These are phyloP conservation scores for Phrynocephalus versicolor DNA, from an alignment of 2,113 vertebrate species.

Conservation along the genomic window DNA sequence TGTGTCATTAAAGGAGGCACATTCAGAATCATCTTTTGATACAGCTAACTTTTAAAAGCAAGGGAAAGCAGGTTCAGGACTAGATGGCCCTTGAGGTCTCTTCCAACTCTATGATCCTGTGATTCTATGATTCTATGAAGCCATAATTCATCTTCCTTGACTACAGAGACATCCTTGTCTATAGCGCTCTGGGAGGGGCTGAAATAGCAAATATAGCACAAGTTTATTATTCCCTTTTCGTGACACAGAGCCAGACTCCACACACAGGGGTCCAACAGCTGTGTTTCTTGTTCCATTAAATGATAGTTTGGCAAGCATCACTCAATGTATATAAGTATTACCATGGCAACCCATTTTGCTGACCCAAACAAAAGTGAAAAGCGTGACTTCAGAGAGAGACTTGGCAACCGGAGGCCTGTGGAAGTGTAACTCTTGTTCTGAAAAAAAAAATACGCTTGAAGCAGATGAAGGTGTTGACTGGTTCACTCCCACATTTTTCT, in stretches of 20 bases:
- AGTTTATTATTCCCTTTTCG: not conserved
- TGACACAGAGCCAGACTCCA: slow-evolving; percentile 13
- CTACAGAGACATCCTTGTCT: not conserved
- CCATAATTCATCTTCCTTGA: not conserved
- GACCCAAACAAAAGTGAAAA: not conserved
- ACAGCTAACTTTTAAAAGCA: not conserved
- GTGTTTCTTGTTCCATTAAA: slow-evolving; percentile 47
- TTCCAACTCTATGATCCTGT: no score
- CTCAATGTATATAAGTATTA: not conserved
- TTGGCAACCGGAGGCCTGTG: not conserved
- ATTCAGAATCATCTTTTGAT: not conserved
- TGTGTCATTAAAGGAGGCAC: not conserved
- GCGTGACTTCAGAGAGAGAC: slow-evolving; percentile 48
- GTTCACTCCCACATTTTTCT: not conserved
- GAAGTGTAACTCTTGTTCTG: not conserved
- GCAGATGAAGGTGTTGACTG: not conserved
- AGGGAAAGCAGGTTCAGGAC: not conserved
- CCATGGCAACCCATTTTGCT: slow-evolving; percentile 39
- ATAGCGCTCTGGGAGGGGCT: not conserved
- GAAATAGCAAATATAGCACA: not conserved
- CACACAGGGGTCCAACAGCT: slow-evolving; percentile 9
- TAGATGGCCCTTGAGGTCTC: no score
- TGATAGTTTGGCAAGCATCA: not conserved
- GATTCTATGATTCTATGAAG: no score
- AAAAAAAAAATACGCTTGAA: not conserved